phyloP scores from a whole-genome alignment of 2,113 vertebrate genomes.

The Ursus arctos region DNA sequence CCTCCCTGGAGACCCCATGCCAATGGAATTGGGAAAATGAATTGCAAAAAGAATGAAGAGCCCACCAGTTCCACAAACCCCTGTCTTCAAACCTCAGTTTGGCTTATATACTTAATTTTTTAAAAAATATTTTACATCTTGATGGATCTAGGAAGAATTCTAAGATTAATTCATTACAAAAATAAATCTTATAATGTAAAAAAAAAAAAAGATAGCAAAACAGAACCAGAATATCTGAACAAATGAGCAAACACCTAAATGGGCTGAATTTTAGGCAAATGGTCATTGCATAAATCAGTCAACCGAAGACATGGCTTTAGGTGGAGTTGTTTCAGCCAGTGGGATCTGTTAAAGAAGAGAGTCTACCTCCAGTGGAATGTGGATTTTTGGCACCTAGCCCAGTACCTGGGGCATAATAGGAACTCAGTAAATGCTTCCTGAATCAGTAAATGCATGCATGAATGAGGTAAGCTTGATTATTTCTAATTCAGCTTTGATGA shows the following conservation, averaged over 20 bases:
- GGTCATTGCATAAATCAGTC: not conserved
- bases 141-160: not conserved
- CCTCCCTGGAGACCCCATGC: rapidly evolving
- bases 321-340: not conserved
- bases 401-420: not conserved
- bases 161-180: not conserved
- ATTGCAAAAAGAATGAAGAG: not conserved
- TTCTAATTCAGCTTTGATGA: not conserved
- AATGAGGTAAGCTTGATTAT: not conserved
- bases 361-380: not conserved
- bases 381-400: not conserved
- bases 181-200: not conserved
- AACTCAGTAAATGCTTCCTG: not conserved
- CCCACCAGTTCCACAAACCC: not conserved
- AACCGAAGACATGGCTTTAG: not conserved
- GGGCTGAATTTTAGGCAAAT: not conserved
- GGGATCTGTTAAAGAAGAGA: not conserved
- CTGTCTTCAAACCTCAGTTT: not conserved
- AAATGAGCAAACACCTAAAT: not conserved
- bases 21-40: not conserved
- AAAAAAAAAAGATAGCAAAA: not conserved
- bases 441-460: not conserved
- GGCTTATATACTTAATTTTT: not conserved
- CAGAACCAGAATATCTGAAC: not conserved
- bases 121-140: constrained; percentile 21